Conservation (phyloP, 2,113 vertebrate genomes). For the Sorex fumeus region DNA sequence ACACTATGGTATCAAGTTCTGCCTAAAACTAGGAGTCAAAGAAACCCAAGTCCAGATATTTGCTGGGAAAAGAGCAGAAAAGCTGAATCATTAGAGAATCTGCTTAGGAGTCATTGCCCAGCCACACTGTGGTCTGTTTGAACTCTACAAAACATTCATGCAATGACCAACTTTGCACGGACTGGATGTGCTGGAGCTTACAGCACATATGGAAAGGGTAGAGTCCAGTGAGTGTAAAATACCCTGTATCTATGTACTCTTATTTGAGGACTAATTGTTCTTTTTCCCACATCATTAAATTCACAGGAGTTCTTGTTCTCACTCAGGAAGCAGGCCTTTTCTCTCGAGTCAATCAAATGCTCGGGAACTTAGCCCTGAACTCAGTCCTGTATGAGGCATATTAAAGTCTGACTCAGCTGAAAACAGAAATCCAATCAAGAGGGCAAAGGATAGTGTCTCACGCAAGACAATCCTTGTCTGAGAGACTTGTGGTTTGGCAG, state of each 20-base stretch:
- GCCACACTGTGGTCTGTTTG: not conserved
- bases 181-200: not conserved
- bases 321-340: not conserved
- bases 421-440: not conserved
- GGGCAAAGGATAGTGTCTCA: conserved; percentile 27
- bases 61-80: not conserved
- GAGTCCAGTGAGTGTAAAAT: not conserved
- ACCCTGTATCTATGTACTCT: not conserved
- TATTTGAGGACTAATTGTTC: conserved; percentile 10
- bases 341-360: conserved; percentile 26
- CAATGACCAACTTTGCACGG: conserved; percentile 50
- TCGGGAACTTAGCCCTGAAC: conserved; percentile 26
- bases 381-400: not conserved
- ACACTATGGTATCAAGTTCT: conserved; percentile 12
- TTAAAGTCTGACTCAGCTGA: conserved; percentile 28
- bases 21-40: not conserved
- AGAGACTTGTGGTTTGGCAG: not conserved
- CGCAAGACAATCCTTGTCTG: not conserved
- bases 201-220: not conserved
- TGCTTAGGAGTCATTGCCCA: not conserved
- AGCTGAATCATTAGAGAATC: not conserved
- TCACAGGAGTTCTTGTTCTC: not conserved
- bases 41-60: conserved; percentile 1
- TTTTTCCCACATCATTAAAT: conserved; percentile 44
- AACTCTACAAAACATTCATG: conserved; percentile 10